phyloP scores from a whole-genome alignment of 2,888 invertebrate genomes.

The Alentia gelatinosa region DNA sequence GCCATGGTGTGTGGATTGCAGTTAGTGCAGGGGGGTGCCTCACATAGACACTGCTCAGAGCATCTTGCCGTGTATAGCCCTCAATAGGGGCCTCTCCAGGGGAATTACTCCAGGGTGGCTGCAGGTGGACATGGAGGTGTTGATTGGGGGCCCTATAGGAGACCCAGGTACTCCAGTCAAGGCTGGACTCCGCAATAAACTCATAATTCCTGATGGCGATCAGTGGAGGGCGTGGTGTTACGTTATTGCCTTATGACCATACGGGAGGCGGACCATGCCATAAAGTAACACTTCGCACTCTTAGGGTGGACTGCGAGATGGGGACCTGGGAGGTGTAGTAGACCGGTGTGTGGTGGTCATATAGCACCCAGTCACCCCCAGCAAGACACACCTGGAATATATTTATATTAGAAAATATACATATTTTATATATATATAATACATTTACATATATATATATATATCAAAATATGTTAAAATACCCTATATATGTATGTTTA shows the following conservation, averaged over 20 bases:
- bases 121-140: conserved; percentile 17
- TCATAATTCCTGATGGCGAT: conserved; percentile 44
- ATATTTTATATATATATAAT: no score
- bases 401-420: no score
- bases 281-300: background rate
- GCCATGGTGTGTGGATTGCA: conserved; percentile 26
- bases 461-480: no score
- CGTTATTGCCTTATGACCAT: conserved; percentile 49
- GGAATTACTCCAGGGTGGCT: conserved; percentile 10
- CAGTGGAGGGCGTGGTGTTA: conserved; percentile 15
- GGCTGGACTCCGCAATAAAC: background rate
- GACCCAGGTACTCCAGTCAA: background rate
- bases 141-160: conserved; percentile 23
- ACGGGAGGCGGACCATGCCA: background rate
- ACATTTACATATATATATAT: no score
- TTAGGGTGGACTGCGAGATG: background rate
- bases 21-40: no score
- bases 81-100: background rate
- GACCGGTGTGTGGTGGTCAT: background rate
- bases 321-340: background rate
- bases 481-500: no score
- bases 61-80: background rate
- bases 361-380: background rate
- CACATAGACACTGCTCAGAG: background rate
- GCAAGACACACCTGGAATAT: background rate